Conservation (phyloP, 1,140 invertebrate species). For the Sipha flava region DNA sequence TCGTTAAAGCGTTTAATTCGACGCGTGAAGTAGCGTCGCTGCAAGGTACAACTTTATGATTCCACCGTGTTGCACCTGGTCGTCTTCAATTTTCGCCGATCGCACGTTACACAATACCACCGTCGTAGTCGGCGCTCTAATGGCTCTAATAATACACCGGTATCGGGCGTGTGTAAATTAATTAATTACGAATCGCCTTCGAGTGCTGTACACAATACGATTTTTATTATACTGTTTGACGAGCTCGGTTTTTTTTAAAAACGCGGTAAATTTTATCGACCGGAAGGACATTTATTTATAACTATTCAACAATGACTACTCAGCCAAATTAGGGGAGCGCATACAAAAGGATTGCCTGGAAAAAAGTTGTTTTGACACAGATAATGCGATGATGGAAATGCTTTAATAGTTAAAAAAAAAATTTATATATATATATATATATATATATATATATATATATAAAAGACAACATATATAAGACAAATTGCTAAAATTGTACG, state of each 20-base stretch:
- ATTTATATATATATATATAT: too few species aligned
- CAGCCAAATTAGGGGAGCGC: background rate
- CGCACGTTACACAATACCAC: too few species aligned
- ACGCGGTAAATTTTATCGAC: background rate
- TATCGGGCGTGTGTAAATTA: too few species aligned
- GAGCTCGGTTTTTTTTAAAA: background rate
- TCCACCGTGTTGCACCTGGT: too few species aligned
- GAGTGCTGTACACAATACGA: too few species aligned
- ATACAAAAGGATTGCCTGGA: slow-evolving; percentile 12
- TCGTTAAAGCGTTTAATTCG: background rate
- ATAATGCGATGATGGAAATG: slow-evolving; percentile 17
- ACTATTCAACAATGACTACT: background rate
- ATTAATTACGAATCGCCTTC: too few species aligned
- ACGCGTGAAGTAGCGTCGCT: background rate
- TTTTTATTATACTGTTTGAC: background rate
- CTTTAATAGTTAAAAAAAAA: background rate
- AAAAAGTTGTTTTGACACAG: slow-evolving; percentile 24
- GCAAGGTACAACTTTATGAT: too few species aligned
- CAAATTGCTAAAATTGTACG: background rate
- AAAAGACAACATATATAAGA: too few species aligned
- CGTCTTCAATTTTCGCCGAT: too few species aligned
- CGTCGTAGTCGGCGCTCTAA: too few species aligned
- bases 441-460: too few species aligned
- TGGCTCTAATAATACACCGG: too few species aligned
- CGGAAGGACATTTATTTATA: background rate